Base-by-base conservation (phyloP, 2,797 vertebrate species). In the Acipenser transmontanus region DNA sequence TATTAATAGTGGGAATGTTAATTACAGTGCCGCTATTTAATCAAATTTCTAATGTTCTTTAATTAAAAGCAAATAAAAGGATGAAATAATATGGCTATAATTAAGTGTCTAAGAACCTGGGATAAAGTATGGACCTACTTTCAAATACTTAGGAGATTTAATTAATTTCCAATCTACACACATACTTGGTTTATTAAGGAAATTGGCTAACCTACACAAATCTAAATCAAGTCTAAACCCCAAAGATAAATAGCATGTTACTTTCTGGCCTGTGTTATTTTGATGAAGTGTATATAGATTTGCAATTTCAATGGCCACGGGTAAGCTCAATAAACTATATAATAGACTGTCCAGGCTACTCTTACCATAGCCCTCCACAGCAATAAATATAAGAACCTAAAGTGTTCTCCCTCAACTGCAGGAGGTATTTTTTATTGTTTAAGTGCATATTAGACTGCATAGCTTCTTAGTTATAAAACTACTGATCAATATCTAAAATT, bases 201-300 rank as follows among this genome's bases (percentile, higher is more conserved):
- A 73, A 77, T 70, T 67, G 71, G 69, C 68, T 67, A 68, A 64
- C 65, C 52, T 66, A 72, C 69, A 75, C 71, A 77, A 20, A 54
- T 64, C 62, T 52, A 67, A 75, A 68, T 59, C 54, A 74, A 73
- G 71, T 50, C 76, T 72, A 60, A 80, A 71, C 54, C 67, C 56
- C 63, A 72, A 72, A 78, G 74, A 77, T 78, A 77, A 76, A 80
- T 71, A 69, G 72, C 63, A 9, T 69, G 74, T 74, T 74, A 63
- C 71, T 73, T 72, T 76, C 69, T 59, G 64, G 61, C 48, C 61
- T 54, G 59, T 17, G 67, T 71, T 75, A 56, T 65, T 72, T 70
- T 77, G 78, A 80, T 79, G 70, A 76, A 79, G 69, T 72, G 69
- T 74, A 79, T 73, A 76, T 73, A 76, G 76, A 79, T 79, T 72